A percentile compares a stretch with the other conserved stretches of the same genome.
These are phyloP conservation scores for Halcyon badia DNA, from an alignment of 2,797 vertebrate species.

Conservation along the genomic window DNA sequence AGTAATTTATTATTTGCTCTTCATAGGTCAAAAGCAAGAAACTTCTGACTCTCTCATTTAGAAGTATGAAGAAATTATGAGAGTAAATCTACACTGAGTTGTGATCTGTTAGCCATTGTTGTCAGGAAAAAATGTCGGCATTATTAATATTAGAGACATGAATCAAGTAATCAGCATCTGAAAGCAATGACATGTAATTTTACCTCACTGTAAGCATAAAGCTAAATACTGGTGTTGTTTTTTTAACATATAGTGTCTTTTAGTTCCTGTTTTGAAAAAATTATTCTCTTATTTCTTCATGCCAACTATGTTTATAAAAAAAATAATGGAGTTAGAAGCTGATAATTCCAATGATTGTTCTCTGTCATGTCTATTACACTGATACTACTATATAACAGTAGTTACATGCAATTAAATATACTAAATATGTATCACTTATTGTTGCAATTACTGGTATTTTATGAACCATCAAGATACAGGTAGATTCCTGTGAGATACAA, in stretches of 20 bases:
- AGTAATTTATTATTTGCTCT: slow-evolving; percentile 78
- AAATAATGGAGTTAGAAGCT: background rate
- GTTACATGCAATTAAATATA: background rate
- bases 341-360: background rate
- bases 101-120: slow-evolving; percentile 47
- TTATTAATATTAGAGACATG: slow-evolving; percentile 62
- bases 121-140: slow-evolving; percentile 68
- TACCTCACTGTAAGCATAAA: slow-evolving; percentile 37
- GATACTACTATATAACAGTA: background rate
- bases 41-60: slow-evolving; percentile 68
- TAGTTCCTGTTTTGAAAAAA: background rate
- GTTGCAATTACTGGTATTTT: background rate
- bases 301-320: background rate
- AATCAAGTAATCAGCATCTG: slow-evolving; percentile 45
- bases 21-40: slow-evolving; percentile 74
- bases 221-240: background rate
- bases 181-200: slow-evolving; percentile 63
- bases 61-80: slow-evolving; percentile 59
- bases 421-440: background rate
- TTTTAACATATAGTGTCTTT: background rate
- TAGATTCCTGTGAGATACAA: background rate
- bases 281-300: background rate
- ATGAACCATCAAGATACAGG: background rate
- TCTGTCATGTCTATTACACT: background rate
- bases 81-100: slow-evolving; percentile 73